Evolutionary conservation across 2,888 invertebrate genomes (phyloP), one percentile per base, ranked within the genome.

Genomic region (Mimachlamys varia): DNA sequence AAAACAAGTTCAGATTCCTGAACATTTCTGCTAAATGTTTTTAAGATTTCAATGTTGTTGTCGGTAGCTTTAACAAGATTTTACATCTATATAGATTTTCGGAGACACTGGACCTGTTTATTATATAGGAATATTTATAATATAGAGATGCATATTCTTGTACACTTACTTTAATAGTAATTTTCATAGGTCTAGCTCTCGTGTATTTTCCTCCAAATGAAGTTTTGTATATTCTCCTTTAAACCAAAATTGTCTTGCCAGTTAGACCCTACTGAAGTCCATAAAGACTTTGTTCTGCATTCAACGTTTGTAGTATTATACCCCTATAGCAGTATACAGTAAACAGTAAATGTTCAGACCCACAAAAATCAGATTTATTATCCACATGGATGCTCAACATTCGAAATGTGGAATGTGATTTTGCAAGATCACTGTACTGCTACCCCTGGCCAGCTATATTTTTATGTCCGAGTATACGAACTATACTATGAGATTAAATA

Each of bases 401-500:
- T 12, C 10, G 0, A 33, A 33, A 33, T 76, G 12, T 76, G 17
- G 22, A 27, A n/a, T 22, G n/a, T 10, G 62, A 62, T n/a, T 10
- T 62, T 62, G 10, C 2, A 3, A 7, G 33, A 33, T 15, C 12
- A 22, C 3, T 33, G 15, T 33, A 15, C 10, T n/a, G n/a, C n/a
- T 76, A 76, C 5, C 3, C 44, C n/a, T 33, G 33, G 76, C 76
- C 76, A 76, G 76, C 22, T 76, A 76, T 76, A 76, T 76, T 76
- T 76, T 76, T 76, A 7, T 33, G 76, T 76, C 76, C 44, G 44
- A 44, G 44, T 44, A 44, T 22, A n/a, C n/a, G n/a, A n/a, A n/a
- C n/a, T n/a, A n/a, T 76, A 58, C 58, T n/a, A 22, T 76, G 76
- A 76, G 76, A 76, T 76, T 76, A 76, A 76, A 62, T 44, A 62